phyloP scores from a whole-genome alignment of 2,797 vertebrate species.

The Carduelis carduelis region DNA sequence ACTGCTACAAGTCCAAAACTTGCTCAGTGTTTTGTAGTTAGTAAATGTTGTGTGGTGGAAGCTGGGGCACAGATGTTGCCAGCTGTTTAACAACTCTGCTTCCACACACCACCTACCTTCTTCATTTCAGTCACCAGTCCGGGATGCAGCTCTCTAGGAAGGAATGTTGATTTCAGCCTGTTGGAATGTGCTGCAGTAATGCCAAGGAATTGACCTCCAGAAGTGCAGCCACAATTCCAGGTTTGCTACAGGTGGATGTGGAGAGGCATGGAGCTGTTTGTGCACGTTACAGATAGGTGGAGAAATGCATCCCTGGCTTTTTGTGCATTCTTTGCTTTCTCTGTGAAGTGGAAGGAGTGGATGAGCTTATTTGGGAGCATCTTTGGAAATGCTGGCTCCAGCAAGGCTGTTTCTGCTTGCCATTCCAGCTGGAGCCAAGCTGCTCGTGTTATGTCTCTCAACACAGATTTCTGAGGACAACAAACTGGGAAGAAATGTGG shows the following conservation, averaged over 20 bases:
- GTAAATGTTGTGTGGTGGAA: not conserved
- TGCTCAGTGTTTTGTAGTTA: not conserved
- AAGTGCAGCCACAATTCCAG: not conserved
- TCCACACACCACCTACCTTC: conserved; percentile 2
- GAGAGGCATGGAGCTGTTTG: not conserved
- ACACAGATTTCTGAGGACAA: conserved; percentile 48
- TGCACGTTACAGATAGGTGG: not conserved
- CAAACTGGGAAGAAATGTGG: conserved; percentile 48
- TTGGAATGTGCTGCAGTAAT: conserved; percentile 27
- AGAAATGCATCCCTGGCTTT: not conserved
- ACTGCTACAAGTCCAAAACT: not conserved
- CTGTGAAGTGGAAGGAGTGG: not conserved
- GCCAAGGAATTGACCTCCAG: not conserved
- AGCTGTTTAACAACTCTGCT: conserved; percentile 1
- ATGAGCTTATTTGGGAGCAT: not conserved
- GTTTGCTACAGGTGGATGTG: not conserved
- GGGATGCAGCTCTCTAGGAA: conserved; percentile 13
- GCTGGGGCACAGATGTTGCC: conserved; percentile 53
- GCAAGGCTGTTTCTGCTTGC: not conserved
- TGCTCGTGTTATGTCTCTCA: conserved; percentile 58
- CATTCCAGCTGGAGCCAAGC: conserved; percentile 55
- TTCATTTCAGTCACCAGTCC: not conserved
- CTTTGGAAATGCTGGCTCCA: not conserved
- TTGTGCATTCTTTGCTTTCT: not conserved
- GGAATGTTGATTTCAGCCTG: conserved; percentile 29